Evolutionary conservation across 2,888 invertebrate genomes (phyloP).

Genomic region (Ennomos quercinarius): DNA sequence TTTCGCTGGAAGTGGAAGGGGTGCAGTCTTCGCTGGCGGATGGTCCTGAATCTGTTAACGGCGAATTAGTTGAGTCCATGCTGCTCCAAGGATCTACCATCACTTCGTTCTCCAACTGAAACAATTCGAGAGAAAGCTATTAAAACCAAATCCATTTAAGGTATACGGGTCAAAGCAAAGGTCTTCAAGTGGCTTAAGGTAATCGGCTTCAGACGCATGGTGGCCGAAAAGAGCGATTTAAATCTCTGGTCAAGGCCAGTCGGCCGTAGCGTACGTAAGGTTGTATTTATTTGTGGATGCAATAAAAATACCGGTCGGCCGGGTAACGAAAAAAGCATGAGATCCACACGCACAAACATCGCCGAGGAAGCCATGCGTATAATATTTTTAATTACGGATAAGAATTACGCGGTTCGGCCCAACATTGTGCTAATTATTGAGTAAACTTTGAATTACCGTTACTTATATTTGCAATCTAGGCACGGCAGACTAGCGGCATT

Average conservation of each 20-base stretch:
- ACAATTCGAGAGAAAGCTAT: constrained; percentile 58
- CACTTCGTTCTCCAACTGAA: constrained; percentile 86
- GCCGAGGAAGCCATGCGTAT: constrained; percentile 41
- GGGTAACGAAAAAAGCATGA: constrained; percentile 46
- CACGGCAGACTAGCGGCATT: constrained; percentile 49
- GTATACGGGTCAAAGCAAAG: constrained; percentile 60
- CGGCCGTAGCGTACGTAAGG: constrained; percentile 47
- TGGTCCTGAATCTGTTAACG: constrained; percentile 81
- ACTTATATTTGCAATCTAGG: constrained; percentile 44
- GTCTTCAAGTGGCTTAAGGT: constrained; percentile 50
- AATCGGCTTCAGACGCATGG: constrained; percentile 59
- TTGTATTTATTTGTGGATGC: constrained; percentile 58
- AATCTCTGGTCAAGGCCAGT: constrained; percentile 66
- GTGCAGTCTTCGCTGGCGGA: constrained; percentile 82
- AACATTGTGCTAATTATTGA: constrained; percentile 39
- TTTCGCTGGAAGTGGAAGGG: constrained; percentile 77
- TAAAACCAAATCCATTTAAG: constrained; percentile 44
- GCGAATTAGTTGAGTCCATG: constrained; percentile 84
- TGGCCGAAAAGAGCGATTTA: constrained; percentile 56
- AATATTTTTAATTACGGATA: constrained; percentile 45
- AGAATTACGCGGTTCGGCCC: constrained; percentile 33
- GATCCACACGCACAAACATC: constrained; percentile 29
- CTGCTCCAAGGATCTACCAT: constrained; percentile 85
- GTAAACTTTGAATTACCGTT: constrained; percentile 43
- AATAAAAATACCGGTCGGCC: constrained; percentile 57